Base-by-base conservation (phyloP, 2,888 invertebrate genomes). In the Hanleya hanleyi region DNA sequence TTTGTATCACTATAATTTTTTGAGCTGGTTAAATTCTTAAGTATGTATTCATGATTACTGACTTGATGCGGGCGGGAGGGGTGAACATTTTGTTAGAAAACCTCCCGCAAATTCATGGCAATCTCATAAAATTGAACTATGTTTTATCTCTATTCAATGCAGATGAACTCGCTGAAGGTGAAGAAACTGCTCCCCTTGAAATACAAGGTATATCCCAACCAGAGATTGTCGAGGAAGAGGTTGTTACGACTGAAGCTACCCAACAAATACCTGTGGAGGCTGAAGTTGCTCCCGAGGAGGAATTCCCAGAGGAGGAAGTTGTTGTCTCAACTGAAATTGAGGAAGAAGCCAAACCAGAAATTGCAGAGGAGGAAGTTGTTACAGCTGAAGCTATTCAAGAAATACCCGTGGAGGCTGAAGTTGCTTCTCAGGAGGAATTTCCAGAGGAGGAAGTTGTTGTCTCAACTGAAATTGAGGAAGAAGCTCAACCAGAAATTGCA, bases 211-310 rank as follows among this genome's bases (percentile, higher is more conserved):
- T 37, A 66, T 33, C 29, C n/a, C 47, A 47, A 47, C 47, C 65
- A 61, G 61, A 57, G 26, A 32, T 29, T 9, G 26, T 26, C 15
- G n/a, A 57, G 29, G 61, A 5, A 22, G 47, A 47, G 22, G 47
- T n/a, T n/a, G 47, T 66, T 57, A 32, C 22, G 32, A 49, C 49
- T 22, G 37, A 69, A 22, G 70, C 36, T n/a, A 50, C 51, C 0
- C n/a, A 38, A 61, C 68, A 64, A 7, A 38, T 33, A 26, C 29
- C 68, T 35, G 68, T 37, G 29, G 49, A 38, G 15, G 51, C 51
- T 71, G 29, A 50, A 50, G 64, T 32, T 62, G 62, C 38, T 22
- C 51, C 32, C 33, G 9, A 37, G 1, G 1, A 22, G 22, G 33
- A 29, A 29, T 12, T n/a, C n/a, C 22, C 5, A 29, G 32, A 62